phyloP scores from a whole-genome alignment of 2,888 invertebrate species.

The Acleris sparsana region DNA sequence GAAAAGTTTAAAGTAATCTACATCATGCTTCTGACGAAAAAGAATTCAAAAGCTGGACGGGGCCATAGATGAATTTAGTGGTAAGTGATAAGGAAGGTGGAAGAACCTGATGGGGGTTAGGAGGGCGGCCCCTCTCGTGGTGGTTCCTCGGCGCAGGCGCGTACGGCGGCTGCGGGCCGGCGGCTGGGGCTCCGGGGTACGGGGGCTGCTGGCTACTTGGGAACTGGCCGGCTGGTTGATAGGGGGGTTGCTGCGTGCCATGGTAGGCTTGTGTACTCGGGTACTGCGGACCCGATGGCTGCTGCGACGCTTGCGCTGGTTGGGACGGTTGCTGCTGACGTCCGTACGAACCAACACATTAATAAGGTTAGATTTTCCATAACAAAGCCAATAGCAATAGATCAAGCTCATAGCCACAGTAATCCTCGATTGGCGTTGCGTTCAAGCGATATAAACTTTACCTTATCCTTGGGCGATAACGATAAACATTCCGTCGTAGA shows the following conservation, averaged over 20 bases:
- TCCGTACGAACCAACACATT: slow-evolving; percentile 84
- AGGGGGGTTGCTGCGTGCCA: slow-evolving; percentile 83
- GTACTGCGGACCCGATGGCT: slow-evolving; percentile 79
- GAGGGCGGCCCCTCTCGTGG: slow-evolving; percentile 80
- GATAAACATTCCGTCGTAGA: slow-evolving; percentile 77
- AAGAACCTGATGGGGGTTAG: slow-evolving; percentile 76
- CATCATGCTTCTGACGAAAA: slow-evolving; percentile 32
- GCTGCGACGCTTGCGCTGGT: slow-evolving; percentile 81
- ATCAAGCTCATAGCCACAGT: slow-evolving; percentile 75
- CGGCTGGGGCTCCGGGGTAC: slow-evolving; percentile 66
- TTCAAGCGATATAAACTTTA: slow-evolving; percentile 78
- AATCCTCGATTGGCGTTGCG: slow-evolving; percentile 69
- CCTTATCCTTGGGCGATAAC: slow-evolving; percentile 69
- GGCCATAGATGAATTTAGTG: slow-evolving; percentile 31
- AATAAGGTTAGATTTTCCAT: slow-evolving; percentile 84
- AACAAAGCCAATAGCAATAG: slow-evolving; percentile 78
- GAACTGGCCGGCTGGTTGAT: slow-evolving; percentile 79
- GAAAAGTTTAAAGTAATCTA: slow-evolving; percentile 29
- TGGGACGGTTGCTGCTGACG: slow-evolving; percentile 84
- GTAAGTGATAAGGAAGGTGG: slow-evolving; percentile 34
- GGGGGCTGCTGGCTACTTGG: slow-evolving; percentile 74
- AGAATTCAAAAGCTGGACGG: slow-evolving; percentile 31
- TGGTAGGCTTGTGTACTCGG: slow-evolving; percentile 81
- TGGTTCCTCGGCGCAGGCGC: slow-evolving; percentile 81
- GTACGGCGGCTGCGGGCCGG: slow-evolving; percentile 49